Conservation (phyloP, 2,113 vertebrate genomes). For the Calidris pygmaea region DNA sequence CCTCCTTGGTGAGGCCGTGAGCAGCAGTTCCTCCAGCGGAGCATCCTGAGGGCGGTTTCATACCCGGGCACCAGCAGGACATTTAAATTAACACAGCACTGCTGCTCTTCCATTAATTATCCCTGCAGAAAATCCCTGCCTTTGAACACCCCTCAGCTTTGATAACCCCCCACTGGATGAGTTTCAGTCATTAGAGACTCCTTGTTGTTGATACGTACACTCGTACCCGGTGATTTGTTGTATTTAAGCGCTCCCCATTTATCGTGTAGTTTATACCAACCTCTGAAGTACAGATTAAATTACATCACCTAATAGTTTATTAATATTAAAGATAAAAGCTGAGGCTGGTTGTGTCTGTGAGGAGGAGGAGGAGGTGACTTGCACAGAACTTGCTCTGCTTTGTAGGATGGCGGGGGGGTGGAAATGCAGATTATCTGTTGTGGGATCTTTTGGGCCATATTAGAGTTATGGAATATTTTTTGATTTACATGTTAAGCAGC, state of each 20-base stretch:
- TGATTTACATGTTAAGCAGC: constrained; percentile 39
- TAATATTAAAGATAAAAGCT: not conserved
- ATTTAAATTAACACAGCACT: not conserved
- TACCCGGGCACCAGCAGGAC: not conserved
- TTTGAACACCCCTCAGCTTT: not conserved
- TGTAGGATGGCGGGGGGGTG: not conserved
- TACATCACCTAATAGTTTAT: no score
- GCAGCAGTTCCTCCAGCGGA: not conserved
- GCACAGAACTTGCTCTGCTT: not conserved
- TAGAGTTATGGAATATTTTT: not conserved
- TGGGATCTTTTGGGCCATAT: not conserved
- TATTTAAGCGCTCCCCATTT: not conserved
- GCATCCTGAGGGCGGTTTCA: not conserved
- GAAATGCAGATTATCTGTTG: not conserved
- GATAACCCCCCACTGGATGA: not conserved
- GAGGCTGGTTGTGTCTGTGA: not conserved
- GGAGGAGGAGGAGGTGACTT: not conserved
- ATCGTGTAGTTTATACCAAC: not conserved
- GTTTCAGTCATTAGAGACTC: not conserved
- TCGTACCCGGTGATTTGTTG: not conserved
- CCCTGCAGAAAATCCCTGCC: not conserved
- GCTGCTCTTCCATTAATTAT: not conserved
- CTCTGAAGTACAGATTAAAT: not conserved
- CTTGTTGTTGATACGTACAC: not conserved
- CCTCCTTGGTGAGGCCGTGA: not conserved